Evolutionary conservation across 2,888 invertebrate genomes (phyloP).

Genomic region (Mesoligia furuncula): DNA sequence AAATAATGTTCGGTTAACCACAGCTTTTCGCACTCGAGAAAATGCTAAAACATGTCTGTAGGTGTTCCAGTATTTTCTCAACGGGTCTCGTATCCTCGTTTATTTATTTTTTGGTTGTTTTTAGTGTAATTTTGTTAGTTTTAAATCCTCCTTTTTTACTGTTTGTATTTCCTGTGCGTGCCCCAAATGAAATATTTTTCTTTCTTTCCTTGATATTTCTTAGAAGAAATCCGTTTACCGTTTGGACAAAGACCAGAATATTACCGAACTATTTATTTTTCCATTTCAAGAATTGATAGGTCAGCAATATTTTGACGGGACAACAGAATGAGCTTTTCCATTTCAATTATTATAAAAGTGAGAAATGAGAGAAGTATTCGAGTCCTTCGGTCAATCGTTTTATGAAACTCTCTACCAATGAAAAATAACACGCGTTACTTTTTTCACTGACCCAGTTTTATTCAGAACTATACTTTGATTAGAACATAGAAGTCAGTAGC

Average conservation of each 20-base stretch:
- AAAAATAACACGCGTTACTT: neutral
- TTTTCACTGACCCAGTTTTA: neutral
- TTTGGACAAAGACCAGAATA: neutral
- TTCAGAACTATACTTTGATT: neutral
- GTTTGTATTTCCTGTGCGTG: neutral
- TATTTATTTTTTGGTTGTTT: neutral
- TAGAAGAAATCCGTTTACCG: neutral
- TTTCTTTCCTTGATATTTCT: neutral
- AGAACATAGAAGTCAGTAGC: neutral
- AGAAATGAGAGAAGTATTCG: neutral
- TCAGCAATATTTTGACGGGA: neutral
- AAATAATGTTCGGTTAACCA: neutral
- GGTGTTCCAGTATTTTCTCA: conserved; percentile 5
- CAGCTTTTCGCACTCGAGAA: conserved; percentile 3
- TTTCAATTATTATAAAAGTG: neutral
- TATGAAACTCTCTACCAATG: neutral
- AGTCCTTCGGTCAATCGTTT: neutral
- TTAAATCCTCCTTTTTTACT: neutral
- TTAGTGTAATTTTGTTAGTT: neutral
- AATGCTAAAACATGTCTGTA: conserved; percentile 20
- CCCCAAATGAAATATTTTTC: too few species aligned
- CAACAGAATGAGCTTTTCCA: neutral
- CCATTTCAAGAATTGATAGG: too few species aligned
- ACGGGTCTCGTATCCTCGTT: neutral
- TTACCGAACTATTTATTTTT: neutral